Conservation (phyloP, 2,797 vertebrate genomes). For the Labeo calbasu region DNA sequence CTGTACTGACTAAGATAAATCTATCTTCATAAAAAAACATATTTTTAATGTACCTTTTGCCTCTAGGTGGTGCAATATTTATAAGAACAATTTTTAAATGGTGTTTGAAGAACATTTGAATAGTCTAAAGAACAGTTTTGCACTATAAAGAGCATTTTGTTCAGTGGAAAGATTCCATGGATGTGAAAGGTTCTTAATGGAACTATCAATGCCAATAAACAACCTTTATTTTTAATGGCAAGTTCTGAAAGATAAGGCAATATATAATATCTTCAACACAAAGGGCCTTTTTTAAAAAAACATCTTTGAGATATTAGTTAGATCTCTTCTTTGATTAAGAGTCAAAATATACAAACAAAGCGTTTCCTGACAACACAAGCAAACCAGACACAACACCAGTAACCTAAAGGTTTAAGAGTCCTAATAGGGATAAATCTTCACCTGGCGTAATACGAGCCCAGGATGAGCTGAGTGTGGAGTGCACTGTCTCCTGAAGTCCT, state of each 20-base stretch:
- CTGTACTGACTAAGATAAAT: background rate
- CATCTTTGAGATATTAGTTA: too few species aligned
- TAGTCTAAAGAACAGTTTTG: background rate
- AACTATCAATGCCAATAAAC: background rate
- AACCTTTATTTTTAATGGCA: background rate
- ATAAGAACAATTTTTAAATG: background rate
- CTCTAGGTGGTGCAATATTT: background rate
- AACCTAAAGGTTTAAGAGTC: background rate
- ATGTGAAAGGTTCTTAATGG: background rate
- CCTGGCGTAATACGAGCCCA: background rate
- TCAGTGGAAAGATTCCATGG: background rate
- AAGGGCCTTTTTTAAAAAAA: too few species aligned
- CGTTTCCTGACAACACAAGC: background rate
- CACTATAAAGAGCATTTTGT: background rate
- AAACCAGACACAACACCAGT: background rate
- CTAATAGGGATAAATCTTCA: background rate
- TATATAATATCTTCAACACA: too few species aligned
- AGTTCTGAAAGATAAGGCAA: too few species aligned
- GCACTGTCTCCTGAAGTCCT: slow-evolving; percentile 26
- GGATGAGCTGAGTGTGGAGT: slow-evolving; percentile 19
- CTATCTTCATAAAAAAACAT: background rate
- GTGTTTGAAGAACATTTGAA: background rate
- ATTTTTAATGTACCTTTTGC: too few species aligned
- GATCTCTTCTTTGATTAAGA: background rate
- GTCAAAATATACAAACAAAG: background rate